These are phyloP conservation scores for Pomatostomus ruficeps DNA, from an alignment of 2,113 vertebrate species.

Conservation along the genomic window DNA sequence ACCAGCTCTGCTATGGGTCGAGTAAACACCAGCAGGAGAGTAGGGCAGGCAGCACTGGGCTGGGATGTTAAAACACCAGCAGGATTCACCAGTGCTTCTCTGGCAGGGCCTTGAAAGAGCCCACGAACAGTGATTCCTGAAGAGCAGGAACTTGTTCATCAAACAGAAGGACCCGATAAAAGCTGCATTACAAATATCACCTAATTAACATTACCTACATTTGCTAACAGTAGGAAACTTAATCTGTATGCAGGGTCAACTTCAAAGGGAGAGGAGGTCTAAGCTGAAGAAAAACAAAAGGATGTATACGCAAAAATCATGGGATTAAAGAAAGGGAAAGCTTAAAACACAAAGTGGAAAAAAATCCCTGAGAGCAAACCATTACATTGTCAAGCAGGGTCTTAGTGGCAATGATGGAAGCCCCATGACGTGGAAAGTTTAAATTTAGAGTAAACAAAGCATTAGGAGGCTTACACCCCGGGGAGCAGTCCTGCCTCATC, in stretches of 20 bases:
- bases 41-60: background rate
- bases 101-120: background rate
- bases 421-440: conserved; percentile 20
- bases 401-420: conserved; percentile 25
- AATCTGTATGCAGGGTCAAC: background rate
- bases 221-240: conserved; percentile 22
- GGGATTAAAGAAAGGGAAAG: conserved; percentile 45
- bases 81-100: background rate
- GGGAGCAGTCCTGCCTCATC: background rate
- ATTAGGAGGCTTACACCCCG: background rate
- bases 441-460: conserved; percentile 51
- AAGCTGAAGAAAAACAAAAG: background rate
- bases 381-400: conserved; percentile 9
- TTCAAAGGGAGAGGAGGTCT: conserved; percentile 16
- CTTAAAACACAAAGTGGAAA: background rate
- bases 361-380: background rate
- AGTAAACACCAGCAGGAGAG: background rate
- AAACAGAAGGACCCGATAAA: background rate
- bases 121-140: background rate
- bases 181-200: conserved; percentile 6
- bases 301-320: conserved; percentile 23
- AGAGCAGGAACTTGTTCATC: background rate
- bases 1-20: background rate
- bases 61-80: background rate
- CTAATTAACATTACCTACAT: conserved; percentile 27